Conservation (phyloP, 2,888 invertebrate species). For the Anthoptus insignis region DNA sequence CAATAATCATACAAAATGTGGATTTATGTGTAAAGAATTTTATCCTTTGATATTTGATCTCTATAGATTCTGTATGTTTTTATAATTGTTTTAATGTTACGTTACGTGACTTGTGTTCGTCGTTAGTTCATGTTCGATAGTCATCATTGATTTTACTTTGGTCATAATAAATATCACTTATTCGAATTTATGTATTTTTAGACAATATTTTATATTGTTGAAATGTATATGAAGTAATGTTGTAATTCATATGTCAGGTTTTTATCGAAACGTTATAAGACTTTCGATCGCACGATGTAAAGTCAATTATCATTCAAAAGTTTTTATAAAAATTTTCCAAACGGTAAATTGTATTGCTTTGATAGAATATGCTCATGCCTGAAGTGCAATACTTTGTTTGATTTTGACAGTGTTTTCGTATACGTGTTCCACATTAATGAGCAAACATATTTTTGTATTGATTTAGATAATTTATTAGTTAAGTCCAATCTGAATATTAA, state of each 20-base stretch:
- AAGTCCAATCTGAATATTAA: constrained; percentile 33
- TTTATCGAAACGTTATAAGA: constrained; percentile 52
- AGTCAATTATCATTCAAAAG: constrained; percentile 81
- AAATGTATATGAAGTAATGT: constrained; percentile 52
- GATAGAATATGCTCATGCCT: constrained; percentile 69
- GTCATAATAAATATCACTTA: constrained; percentile 63
- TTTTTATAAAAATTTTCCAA: constrained; percentile 61
- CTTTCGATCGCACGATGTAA: constrained; percentile 59
- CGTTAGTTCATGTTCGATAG: constrained; percentile 58
- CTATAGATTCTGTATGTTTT: constrained; percentile 67
- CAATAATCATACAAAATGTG: constrained; percentile 75
- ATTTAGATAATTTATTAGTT: constrained; percentile 42
- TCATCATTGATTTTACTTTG: constrained; percentile 39
- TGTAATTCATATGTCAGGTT: constrained; percentile 34
- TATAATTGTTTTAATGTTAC: constrained; percentile 60
- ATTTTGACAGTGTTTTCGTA: constrained; percentile 48
- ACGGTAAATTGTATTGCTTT: constrained; percentile 57
- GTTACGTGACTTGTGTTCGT: constrained; percentile 58
- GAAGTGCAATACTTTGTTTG: constrained; percentile 61
- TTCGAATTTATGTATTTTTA: constrained; percentile 81
- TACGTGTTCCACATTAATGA: constrained; percentile 64
- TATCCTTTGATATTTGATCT: constrained; percentile 80
- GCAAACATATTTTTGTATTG: constrained; percentile 48
- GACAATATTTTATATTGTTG: constrained; percentile 70
- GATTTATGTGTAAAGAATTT: constrained; percentile 72